Percentiles rank a stretch among this genome's conserved stretches.
phyloP scores from a whole-genome alignment of 2,888 invertebrate species.

The Augochlorella aurata region DNA sequence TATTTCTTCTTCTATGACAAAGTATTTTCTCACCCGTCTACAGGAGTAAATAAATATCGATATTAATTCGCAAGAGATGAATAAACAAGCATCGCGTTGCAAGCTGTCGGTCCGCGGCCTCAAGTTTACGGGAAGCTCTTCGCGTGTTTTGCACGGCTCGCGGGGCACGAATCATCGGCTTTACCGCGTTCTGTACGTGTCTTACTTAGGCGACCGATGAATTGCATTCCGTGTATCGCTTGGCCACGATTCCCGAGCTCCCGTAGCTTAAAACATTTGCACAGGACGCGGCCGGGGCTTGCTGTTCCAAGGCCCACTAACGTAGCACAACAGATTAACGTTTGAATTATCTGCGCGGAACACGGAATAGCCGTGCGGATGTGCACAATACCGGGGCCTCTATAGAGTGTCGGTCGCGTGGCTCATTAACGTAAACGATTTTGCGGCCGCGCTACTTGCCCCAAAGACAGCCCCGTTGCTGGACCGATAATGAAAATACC shows the following conservation, averaged over 20 bases:
- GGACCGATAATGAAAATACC: slow-evolving; percentile 18
- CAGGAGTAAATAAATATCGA: too few species aligned
- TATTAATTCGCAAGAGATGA: neutral
- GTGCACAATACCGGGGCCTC: neutral
- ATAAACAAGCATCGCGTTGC: neutral
- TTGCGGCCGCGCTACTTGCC: slow-evolving; percentile 9
- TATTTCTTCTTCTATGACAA: too few species aligned
- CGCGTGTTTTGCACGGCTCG: neutral
- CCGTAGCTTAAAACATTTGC: slow-evolving; percentile 9
- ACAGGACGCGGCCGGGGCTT: neutral
- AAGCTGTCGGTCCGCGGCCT: neutral
- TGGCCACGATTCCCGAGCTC: neutral
- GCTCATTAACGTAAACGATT: slow-evolving; percentile 52
- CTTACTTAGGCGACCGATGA: slow-evolving; percentile 12
- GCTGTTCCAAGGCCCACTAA: slow-evolving; percentile 10
- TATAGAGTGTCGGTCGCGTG: slow-evolving; percentile 21
- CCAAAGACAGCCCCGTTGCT: slow-evolving; percentile 20
- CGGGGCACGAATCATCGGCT: slow-evolving; percentile 2
- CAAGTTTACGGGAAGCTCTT: neutral
- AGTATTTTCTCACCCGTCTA: too few species aligned
- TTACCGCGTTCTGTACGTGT: neutral
- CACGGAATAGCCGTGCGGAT: neutral
- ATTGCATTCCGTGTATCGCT: neutral
- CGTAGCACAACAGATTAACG: slow-evolving; percentile 23
- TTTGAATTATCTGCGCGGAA: slow-evolving; percentile 30